Evolutionary conservation across 1,140 invertebrate species (phyloP), one percentile per base, ranked within the genome.

Genomic region (Archivesica marissinica): DNA sequence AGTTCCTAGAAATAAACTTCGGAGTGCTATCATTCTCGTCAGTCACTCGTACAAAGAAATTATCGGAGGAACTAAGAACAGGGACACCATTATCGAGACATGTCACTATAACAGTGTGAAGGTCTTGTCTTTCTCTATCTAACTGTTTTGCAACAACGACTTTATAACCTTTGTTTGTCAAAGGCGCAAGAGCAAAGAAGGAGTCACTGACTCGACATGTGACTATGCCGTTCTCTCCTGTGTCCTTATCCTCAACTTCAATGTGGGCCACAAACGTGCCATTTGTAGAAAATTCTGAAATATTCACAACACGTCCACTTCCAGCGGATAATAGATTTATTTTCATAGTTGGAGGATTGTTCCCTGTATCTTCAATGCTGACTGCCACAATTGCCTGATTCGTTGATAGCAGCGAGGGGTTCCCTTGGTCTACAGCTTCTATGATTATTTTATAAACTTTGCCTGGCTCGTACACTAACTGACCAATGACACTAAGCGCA

Each of bases 1-100:
- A 99, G 4, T 96, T 95, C 86, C 96, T 97, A 91, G 98, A 97
- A 90, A 97, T 97, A 94, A 99, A 99, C 77, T 97, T 96, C 15
- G 98, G 98, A 70, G 97, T 97, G 93, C 99, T 99, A 94, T 99
- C 98, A 94, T 99, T 99, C 3, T 98, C 97, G 93, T 99, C 98
- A 93, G 91, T 89, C 7, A 99, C 97, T 9, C 97, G 97, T 30
- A 99, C 97, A 92, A 98, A 97, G 17, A 99, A 98, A 61, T 95
- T 97, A 95, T 99, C 96, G 17, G 96, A 95, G 0, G 98, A 98
- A n/a, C 76, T 86, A 56, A 98, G 93, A 0, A 98, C 97, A 0
- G 99, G 99, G 11, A 95, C 96, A 0, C 99, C 99, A 0, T 98
- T 98, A 92, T 99, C 99, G 38, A 97, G 94, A 0, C 99, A 99